Evolutionary conservation across 2,888 invertebrate genomes (phyloP).

Genomic region (Disparrhopalites patrizii): DNA sequence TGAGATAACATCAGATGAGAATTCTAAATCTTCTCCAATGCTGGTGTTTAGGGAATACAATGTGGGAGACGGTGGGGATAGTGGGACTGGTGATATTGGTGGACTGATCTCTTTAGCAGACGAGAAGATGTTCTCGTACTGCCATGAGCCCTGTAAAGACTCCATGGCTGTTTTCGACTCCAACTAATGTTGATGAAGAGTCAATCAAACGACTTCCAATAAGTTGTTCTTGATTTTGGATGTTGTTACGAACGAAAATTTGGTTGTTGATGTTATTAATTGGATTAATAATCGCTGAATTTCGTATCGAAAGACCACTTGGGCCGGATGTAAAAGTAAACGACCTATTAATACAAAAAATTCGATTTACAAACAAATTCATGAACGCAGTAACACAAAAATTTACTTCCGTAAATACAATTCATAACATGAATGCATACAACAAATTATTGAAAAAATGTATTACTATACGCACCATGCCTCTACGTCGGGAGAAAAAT

Average conservation of each 20-base stretch:
- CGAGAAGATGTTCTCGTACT: constrained; percentile 47
- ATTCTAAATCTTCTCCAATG: too few relatives aligned
- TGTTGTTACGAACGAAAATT: not conserved
- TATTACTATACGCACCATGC: too few relatives aligned
- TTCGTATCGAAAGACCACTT: constrained; percentile 25
- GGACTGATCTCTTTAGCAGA: constrained; percentile 44
- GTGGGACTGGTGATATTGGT: constrained; percentile 38
- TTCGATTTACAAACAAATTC: not conserved
- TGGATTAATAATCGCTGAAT: constrained; percentile 6
- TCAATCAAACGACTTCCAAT: not conserved
- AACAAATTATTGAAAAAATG: too few relatives aligned
- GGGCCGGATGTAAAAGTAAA: constrained; percentile 18
- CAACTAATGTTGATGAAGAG: constrained; percentile 10
- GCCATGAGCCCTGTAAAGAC: constrained; percentile 45
- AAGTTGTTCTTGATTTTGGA: not conserved
- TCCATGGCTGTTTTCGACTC: constrained; percentile 38
- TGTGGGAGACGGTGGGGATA: constrained; percentile 38
- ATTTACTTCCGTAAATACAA: not conserved
- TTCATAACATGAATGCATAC: too few relatives aligned
- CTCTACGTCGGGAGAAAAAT: too few relatives aligned
- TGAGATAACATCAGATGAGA: too few relatives aligned
- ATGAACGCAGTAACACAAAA: not conserved
- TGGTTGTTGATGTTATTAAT: not conserved
- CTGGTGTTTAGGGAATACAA: constrained; percentile 29
- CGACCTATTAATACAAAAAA: constrained; percentile 12